phyloP scores from a whole-genome alignment of 2,888 invertebrate species.

The Cinara cedri region DNA sequence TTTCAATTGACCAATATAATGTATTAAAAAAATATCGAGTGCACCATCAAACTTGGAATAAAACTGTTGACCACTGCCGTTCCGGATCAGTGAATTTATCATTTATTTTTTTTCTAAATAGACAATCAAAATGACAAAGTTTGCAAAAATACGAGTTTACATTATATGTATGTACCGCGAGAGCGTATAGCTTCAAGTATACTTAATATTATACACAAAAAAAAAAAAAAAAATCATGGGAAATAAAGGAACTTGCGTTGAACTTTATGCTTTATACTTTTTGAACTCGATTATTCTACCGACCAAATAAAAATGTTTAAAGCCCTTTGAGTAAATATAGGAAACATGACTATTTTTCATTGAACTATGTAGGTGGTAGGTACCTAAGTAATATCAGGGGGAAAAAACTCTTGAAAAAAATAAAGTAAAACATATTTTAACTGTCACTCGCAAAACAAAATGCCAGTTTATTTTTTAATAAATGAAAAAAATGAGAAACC shows the following conservation, averaged over 20 bases:
- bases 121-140: background rate
- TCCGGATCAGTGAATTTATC: background rate
- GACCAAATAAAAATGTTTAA: too few relatives aligned
- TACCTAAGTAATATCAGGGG: too few relatives aligned
- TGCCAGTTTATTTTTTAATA: too few relatives aligned
- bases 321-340: too few relatives aligned
- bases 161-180: background rate
- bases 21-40: background rate
- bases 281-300: background rate
- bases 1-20: background rate
- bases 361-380: too few relatives aligned
- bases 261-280: background rate
- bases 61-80: background rate
- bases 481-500: too few relatives aligned
- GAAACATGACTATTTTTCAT: too few relatives aligned
- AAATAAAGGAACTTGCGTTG: too few relatives aligned
- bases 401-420: too few relatives aligned
- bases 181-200: background rate
- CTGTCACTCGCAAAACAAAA: too few relatives aligned
- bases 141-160: background rate
- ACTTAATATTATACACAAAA: background rate
- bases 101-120: background rate
- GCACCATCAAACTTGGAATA: background rate
- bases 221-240: too few relatives aligned
- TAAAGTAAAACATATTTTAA: too few relatives aligned